These are phyloP conservation scores for Nannospalax galili DNA, from an alignment of 2,113 vertebrate species.

Conservation along the genomic window DNA sequence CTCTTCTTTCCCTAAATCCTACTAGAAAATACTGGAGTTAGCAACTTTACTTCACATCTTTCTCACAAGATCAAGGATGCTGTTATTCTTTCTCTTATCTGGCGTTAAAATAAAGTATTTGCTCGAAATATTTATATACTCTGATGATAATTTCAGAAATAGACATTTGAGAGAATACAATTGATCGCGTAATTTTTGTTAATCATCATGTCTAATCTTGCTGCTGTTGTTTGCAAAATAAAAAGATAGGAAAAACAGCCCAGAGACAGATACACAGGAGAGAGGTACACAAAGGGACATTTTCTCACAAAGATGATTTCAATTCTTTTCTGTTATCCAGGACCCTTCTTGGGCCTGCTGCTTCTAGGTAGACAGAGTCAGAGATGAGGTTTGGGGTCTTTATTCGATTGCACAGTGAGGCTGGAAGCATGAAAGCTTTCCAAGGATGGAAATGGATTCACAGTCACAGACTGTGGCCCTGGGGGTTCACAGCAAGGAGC, in stretches of 20 bases:
- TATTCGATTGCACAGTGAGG: not conserved
- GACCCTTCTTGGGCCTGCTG: constrained; percentile 30
- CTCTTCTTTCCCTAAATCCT: not conserved
- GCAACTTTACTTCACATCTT: not conserved
- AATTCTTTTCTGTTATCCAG: not conserved
- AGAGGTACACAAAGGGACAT: not conserved
- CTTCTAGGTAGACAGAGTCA: constrained; percentile 19
- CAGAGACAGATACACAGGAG: not conserved
- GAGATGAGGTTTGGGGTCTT: not conserved
- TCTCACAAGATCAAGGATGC: not conserved
- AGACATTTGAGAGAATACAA: not conserved
- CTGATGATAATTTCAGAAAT: constrained; percentile 49
- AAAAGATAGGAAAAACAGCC: not conserved
- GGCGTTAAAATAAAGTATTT: constrained; percentile 10
- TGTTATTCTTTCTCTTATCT: not conserved
- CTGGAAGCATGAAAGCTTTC: not conserved
- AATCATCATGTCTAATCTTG: not conserved
- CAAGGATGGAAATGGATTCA: constrained; percentile 27
- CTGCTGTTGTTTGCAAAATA: not conserved
- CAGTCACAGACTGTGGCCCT: not conserved
- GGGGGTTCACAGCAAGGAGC: constrained; percentile 20
- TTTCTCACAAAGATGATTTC: constrained; percentile 20
- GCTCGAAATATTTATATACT: not conserved
- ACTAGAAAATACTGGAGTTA: not conserved
- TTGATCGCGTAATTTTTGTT: constrained; percentile 23